Evolutionary conservation across 2,113 vertebrate genomes (phyloP).

Genomic region (Toxostoma redivivum): DNA sequence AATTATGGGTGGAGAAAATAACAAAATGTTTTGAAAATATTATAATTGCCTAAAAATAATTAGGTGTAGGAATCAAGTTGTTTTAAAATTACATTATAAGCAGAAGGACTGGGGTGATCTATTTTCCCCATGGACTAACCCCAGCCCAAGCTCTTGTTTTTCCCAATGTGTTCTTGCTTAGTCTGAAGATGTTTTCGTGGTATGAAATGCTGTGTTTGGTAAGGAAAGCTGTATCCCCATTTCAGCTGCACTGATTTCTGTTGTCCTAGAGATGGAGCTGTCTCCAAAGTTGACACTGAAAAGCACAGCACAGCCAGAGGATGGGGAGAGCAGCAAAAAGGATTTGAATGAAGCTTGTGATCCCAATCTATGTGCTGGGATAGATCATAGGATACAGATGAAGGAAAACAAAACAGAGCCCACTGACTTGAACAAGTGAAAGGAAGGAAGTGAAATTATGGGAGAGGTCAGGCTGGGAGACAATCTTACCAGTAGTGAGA

Average conservation of each 20-base stretch:
- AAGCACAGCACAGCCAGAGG: neutral
- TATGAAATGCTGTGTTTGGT: neutral
- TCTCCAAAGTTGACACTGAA: neutral
- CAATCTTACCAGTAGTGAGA: neutral
- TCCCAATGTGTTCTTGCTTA: neutral
- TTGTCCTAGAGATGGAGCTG: slow-evolving; percentile 64
- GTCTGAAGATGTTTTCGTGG: neutral
- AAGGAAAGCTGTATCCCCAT: neutral
- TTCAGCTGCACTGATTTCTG: slow-evolving; percentile 14
- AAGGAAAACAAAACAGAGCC: neutral
- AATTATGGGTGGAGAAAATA: neutral
- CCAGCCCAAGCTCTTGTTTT: neutral
- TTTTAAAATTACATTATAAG: neutral
- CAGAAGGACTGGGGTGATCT: neutral
- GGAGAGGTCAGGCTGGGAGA: neutral
- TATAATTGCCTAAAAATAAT: neutral
- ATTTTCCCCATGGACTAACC: neutral
- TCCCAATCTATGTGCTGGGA: fast-evolving
- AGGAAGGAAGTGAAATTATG: neutral
- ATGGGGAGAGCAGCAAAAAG: neutral
- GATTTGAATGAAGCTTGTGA: neutral
- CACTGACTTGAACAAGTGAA: neutral
- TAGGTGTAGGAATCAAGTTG: neutral
- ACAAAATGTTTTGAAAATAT: neutral
- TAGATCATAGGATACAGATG: neutral